These are phyloP conservation scores for Abrostola triplasia DNA, from an alignment of 2,888 invertebrate genomes.

Conservation along the genomic window DNA sequence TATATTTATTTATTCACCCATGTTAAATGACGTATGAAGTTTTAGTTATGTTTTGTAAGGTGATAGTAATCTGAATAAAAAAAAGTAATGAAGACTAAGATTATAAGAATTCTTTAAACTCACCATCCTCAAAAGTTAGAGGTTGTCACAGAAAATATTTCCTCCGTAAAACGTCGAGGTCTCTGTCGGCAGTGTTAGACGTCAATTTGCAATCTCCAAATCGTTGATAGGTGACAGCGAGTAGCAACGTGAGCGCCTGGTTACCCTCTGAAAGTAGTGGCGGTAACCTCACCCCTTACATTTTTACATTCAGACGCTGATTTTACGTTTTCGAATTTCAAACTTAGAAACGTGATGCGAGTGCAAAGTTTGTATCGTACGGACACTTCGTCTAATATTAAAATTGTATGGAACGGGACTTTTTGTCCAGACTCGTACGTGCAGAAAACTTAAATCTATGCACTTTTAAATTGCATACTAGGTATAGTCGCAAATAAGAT, in stretches of 20 bases:
- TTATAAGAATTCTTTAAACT: not conserved
- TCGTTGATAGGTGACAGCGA: slow-evolving; percentile 74
- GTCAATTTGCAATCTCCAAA: slow-evolving; percentile 75
- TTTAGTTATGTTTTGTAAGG: too few relatives aligned
- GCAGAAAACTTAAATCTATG: slow-evolving; percentile 50
- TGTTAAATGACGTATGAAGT: too few relatives aligned
- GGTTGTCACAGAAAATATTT: slow-evolving; percentile 60
- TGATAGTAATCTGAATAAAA: too few relatives aligned
- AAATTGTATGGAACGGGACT: slow-evolving; percentile 58
- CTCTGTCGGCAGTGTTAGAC: slow-evolving; percentile 65
- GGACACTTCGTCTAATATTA: slow-evolving; percentile 72
- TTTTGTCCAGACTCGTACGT: slow-evolving; percentile 29
- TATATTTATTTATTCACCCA: too few relatives aligned
- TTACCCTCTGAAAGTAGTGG: slow-evolving; percentile 49
- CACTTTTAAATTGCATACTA: slow-evolving; percentile 24
- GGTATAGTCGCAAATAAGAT: slow-evolving; percentile 10
- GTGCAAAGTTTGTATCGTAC: slow-evolving; percentile 70
- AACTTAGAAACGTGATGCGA: slow-evolving; percentile 78
- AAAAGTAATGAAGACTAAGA: too few relatives aligned
- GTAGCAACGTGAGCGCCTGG: slow-evolving; percentile 61
- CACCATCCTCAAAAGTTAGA: slow-evolving; percentile 9
- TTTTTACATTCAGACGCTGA: slow-evolving; percentile 80
- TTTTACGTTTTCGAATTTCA: slow-evolving; percentile 81
- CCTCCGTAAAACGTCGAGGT: slow-evolving; percentile 63
- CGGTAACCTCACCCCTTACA: slow-evolving; percentile 68